Evolutionary conservation across 2,888 invertebrate genomes (phyloP).

Genomic region (Sinhomidia bicolor): DNA sequence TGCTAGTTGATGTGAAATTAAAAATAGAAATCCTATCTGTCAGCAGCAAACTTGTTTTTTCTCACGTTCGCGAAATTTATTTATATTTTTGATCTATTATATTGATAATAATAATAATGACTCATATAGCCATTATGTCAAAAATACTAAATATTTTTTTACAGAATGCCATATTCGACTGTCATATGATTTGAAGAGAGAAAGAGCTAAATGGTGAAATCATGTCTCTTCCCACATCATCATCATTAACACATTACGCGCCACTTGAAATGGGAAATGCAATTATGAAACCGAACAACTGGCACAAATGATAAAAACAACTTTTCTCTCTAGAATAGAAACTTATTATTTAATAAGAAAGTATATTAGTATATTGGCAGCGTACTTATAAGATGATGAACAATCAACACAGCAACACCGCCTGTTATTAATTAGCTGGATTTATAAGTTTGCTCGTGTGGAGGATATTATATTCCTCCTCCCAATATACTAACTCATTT

Average conservation of each 20-base stretch:
- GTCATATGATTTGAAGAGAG: neutral
- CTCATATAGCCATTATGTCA: slow-evolving; percentile 32
- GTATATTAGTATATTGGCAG: too few relatives aligned
- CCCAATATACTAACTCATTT: too few relatives aligned
- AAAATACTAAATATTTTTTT: slow-evolving; percentile 19
- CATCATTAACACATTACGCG: neutral
- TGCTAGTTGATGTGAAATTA: neutral
- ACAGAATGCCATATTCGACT: too few relatives aligned
- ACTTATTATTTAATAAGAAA: too few relatives aligned
- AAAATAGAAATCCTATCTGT: neutral
- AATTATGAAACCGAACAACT: neutral
- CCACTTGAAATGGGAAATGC: neutral
- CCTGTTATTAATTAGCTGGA: neutral
- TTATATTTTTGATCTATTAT: neutral
- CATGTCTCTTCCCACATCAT: neutral
- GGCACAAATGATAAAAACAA: neutral
- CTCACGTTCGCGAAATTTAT: neutral
- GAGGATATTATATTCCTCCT: neutral
- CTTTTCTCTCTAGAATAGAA: neutral
- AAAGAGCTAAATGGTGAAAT: neutral
- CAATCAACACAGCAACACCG: too few relatives aligned
- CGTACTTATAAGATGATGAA: too few relatives aligned
- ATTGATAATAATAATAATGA: neutral
- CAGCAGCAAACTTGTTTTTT: neutral
- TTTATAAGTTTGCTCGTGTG: neutral